These are phyloP conservation scores for Metaphire vulgaris DNA, from an alignment of 1,140 invertebrate species.

Conservation along the genomic window DNA sequence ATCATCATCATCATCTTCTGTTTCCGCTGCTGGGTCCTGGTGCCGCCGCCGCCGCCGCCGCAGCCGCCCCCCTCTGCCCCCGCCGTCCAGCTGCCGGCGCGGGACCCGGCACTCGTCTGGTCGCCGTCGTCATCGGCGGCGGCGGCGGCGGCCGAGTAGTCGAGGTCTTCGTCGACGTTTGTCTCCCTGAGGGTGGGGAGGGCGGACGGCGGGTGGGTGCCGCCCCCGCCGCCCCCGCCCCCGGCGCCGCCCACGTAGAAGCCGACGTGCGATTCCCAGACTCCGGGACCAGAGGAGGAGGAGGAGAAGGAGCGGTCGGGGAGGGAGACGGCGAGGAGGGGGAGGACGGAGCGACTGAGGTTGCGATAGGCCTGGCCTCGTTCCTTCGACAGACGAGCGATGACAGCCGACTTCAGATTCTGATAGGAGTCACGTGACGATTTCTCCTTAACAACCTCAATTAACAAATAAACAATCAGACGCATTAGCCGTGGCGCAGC, in stretches of 20 bases:
- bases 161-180: not conserved
- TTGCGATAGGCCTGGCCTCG: not conserved
- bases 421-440: conserved; percentile 16
- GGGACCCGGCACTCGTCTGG: too few relatives aligned
- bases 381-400: conserved; percentile 12
- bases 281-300: too few relatives aligned
- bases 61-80: too few relatives aligned
- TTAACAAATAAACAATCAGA: too few relatives aligned
- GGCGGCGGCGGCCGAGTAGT: too few relatives aligned
- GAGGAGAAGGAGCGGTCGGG: not conserved
- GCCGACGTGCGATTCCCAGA: not conserved
- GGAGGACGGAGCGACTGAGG: not conserved
- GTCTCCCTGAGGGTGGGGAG: not conserved
- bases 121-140: not conserved
- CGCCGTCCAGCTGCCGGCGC: too few relatives aligned
- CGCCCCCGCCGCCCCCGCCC: too few relatives aligned
- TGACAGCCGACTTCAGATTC: conserved; percentile 13
- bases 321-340: not conserved
- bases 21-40: not conserved
- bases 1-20: not conserved
- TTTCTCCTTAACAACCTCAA: conserved; percentile 19
- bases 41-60: too few relatives aligned
- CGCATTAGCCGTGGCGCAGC: too few relatives aligned
- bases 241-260: conserved; percentile 1
- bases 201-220: not conserved